Percentiles rank a stretch among this genome's conserved stretches.
Conservation (phyloP, 2,888 invertebrate species). For the Unio pictorum region DNA sequence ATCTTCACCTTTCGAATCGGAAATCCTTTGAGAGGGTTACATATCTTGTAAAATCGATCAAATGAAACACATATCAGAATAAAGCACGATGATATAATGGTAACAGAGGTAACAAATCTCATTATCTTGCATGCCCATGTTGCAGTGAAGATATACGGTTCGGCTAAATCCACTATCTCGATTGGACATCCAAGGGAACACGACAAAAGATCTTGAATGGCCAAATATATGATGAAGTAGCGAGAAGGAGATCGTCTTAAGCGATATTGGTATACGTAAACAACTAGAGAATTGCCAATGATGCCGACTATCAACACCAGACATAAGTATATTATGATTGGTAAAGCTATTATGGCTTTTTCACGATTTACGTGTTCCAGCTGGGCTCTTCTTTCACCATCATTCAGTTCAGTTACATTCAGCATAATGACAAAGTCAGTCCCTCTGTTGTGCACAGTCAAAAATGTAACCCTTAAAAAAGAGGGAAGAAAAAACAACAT, state of each 20-base stretch:
- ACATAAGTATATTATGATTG: constrained; percentile 44
- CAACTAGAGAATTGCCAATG: constrained; percentile 52
- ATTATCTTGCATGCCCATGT: constrained; percentile 51
- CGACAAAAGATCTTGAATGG: constrained; percentile 51
- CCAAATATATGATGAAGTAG: constrained; percentile 56
- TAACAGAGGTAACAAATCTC: constrained; percentile 50
- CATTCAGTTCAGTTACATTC: too few relatives aligned
- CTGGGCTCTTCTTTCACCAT: neutral
- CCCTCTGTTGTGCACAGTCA: too few relatives aligned
- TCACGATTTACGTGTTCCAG: constrained; percentile 30
- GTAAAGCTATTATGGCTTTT: constrained; percentile 38
- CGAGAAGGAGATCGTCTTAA: constrained; percentile 53
- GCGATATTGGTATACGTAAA: constrained; percentile 53
- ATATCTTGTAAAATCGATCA: constrained; percentile 57
- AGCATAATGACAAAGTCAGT: too few relatives aligned
- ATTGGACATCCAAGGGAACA: constrained; percentile 51
- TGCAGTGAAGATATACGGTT: constrained; percentile 46
- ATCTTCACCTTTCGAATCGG: constrained; percentile 47
- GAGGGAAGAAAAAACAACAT: too few relatives aligned
- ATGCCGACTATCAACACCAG: constrained; percentile 44
- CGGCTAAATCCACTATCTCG: constrained; percentile 48
- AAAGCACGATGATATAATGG: constrained; percentile 49
- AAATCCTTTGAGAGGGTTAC: constrained; percentile 50
- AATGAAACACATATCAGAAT: constrained; percentile 56
- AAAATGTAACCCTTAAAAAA: too few relatives aligned